Percentiles rank a stretch among this genome's conserved stretches.
phyloP scores from a whole-genome alignment of 2,797 vertebrate species.

The Enteromius trimaculatus region DNA sequence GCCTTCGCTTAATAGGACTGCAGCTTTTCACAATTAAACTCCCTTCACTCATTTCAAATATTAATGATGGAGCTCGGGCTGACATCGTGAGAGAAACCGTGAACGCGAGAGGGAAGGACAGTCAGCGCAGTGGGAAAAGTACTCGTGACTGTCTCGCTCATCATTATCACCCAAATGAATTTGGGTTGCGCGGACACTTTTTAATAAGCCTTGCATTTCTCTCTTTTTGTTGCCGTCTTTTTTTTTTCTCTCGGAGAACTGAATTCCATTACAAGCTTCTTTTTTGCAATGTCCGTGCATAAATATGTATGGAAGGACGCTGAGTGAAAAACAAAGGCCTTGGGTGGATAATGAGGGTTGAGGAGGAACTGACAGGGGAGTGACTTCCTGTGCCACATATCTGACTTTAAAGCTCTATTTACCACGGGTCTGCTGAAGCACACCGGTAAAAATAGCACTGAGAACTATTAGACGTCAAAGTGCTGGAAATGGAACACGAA shows the following conservation, averaged over 20 bases:
- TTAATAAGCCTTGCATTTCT: slow-evolving; percentile 79
- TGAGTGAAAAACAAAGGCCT: slow-evolving; percentile 59
- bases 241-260: slow-evolving; percentile 65
- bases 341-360: slow-evolving; percentile 60
- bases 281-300: slow-evolving; percentile 60
- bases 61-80: slow-evolving; percentile 55
- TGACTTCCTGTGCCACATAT: slow-evolving; percentile 56
- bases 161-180: slow-evolving; percentile 82
- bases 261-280: slow-evolving; percentile 75
- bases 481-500: slow-evolving; percentile 31
- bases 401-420: slow-evolving; percentile 54
- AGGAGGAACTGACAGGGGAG: slow-evolving; percentile 53
- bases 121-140: slow-evolving; percentile 39
- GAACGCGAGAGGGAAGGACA: slow-evolving; percentile 29
- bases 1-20: slow-evolving; percentile 55
- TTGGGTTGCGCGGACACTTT: slow-evolving; percentile 75
- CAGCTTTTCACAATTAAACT: slow-evolving; percentile 61
- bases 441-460: slow-evolving; percentile 28
- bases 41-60: slow-evolving; percentile 63
- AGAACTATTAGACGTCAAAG: slow-evolving; percentile 45
- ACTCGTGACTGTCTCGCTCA: slow-evolving; percentile 72
- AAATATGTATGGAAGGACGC: slow-evolving; percentile 62
- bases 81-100: slow-evolving; percentile 37
- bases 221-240: slow-evolving; percentile 47
- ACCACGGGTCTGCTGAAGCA: slow-evolving; percentile 30